phyloP scores from a whole-genome alignment of 1,140 invertebrate genomes.

The Akabosia matsudoensis region DNA sequence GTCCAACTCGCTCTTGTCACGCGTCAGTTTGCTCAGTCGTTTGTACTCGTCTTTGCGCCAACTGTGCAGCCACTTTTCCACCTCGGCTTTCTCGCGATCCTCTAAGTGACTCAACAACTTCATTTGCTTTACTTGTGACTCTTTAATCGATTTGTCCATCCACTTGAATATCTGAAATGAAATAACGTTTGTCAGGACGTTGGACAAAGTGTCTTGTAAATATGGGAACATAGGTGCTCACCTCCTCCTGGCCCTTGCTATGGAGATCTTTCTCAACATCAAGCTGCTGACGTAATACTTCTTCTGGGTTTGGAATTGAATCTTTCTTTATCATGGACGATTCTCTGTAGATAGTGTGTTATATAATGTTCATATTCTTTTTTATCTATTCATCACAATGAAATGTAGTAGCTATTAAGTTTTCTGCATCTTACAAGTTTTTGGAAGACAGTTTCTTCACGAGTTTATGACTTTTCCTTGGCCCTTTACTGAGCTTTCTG shows the following conservation, averaged over 20 bases:
- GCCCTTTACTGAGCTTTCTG: conserved; percentile 55
- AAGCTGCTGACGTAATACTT: conserved; percentile 69
- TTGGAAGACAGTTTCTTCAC: conserved; percentile 75
- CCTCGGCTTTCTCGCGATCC: conserved; percentile 73
- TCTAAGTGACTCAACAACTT: conserved; percentile 53
- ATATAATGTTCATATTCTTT: too few relatives aligned
- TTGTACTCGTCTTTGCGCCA: conserved; percentile 82
- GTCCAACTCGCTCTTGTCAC: conserved; percentile 84
- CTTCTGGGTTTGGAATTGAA: conserved; percentile 56
- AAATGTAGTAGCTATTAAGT: too few relatives aligned
- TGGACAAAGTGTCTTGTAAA: too few relatives aligned
- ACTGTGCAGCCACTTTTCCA: conserved; percentile 77
- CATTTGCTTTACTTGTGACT: conserved; percentile 36
- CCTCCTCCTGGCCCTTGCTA: conserved; percentile 77
- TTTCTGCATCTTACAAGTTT: conserved; percentile 78
- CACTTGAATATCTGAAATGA: conserved; percentile 35
- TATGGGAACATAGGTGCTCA: conserved; percentile 42
- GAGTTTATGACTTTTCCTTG: conserved; percentile 65
- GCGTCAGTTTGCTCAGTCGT: conserved; percentile 70
- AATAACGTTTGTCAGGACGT: too few relatives aligned
- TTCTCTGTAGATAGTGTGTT: neutral
- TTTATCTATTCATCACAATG: too few relatives aligned
- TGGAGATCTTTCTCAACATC: conserved; percentile 72
- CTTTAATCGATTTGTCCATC: conserved; percentile 37
- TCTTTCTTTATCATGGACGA: conserved; percentile 48